phyloP scores from a whole-genome alignment of 2,113 vertebrate species.

The Piaya cayana region DNA sequence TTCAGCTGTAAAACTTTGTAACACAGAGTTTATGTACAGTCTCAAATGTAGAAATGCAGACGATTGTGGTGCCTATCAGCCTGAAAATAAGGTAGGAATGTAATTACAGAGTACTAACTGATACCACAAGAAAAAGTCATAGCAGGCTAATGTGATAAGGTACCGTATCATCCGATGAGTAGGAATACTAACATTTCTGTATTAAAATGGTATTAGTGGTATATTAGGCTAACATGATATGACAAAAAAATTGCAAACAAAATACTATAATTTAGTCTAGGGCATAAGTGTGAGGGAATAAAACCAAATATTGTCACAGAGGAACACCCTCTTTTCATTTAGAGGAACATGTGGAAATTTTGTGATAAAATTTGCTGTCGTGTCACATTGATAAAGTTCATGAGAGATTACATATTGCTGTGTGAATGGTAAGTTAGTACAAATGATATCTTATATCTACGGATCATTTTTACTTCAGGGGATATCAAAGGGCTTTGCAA shows the following conservation, averaged over 20 bases:
- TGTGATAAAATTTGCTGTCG: constrained; percentile 33
- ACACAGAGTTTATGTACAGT: neutral
- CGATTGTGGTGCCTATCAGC: neutral
- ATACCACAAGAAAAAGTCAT: constrained; percentile 38
- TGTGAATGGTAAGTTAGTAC: constrained; percentile 43
- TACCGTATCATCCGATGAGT: neutral
- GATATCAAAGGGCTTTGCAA: neutral
- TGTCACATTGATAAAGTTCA: constrained; percentile 62
- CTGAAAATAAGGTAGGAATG: constrained; percentile 41
- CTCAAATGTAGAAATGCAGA: neutral
- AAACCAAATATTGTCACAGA: constrained; percentile 66
- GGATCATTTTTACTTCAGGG: neutral
- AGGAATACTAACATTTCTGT: constrained; percentile 54
- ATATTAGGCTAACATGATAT: constrained; percentile 65
- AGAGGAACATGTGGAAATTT: constrained; percentile 41
- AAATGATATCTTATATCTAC: constrained; percentile 16
- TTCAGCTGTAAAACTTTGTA: neutral
- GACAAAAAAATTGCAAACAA: constrained; percentile 72
- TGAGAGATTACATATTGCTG: constrained; percentile 36
- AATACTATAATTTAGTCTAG: constrained; percentile 71
- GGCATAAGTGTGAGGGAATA: constrained; percentile 66
- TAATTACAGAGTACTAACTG: constrained; percentile 39
- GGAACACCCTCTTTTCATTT: constrained; percentile 61
- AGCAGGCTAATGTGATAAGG: constrained; percentile 54
- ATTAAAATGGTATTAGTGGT: constrained; percentile 62